Conservation (phyloP, 2,113 vertebrate genomes). For the Tupaia tana region DNA sequence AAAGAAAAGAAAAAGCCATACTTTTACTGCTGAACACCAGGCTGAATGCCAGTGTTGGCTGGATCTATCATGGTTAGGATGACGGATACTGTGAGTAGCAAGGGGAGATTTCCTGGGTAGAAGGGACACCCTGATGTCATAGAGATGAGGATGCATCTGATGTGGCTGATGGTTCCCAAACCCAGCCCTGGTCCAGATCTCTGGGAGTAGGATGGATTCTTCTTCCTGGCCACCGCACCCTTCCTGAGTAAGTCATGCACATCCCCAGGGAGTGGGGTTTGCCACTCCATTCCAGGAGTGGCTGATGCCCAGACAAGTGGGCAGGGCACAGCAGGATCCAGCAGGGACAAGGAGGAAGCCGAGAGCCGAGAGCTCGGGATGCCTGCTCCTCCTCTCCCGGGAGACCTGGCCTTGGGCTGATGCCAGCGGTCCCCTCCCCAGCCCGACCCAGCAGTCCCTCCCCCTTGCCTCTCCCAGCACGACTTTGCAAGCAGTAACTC, state of each 20-base stretch:
- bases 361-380: slow-evolving; percentile 36
- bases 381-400: slow-evolving; percentile 53
- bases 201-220: neutral
- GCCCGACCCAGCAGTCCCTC: neutral
- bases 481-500: slow-evolving; percentile 68
- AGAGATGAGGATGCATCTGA: neutral
- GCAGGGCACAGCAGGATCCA: neutral
- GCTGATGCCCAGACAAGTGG: slow-evolving; percentile 49
- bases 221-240: neutral
- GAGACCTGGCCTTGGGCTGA: slow-evolving; percentile 5
- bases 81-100: neutral
- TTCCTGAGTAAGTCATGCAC: neutral
- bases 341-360: slow-evolving; percentile 40
- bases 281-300: slow-evolving; percentile 7
- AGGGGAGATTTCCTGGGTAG: neutral
- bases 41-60: neutral
- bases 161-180: neutral
- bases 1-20: too few relatives aligned
- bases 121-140: neutral
- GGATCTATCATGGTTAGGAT: neutral
- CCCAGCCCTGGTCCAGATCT: neutral
- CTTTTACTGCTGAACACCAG: neutral
- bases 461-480: slow-evolving; percentile 27
- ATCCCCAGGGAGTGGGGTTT: neutral
- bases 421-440: slow-evolving; percentile 27